These are phyloP conservation scores for Papio anubis DNA, from an alignment of 2,113 vertebrate genomes.

Conservation along the genomic window DNA sequence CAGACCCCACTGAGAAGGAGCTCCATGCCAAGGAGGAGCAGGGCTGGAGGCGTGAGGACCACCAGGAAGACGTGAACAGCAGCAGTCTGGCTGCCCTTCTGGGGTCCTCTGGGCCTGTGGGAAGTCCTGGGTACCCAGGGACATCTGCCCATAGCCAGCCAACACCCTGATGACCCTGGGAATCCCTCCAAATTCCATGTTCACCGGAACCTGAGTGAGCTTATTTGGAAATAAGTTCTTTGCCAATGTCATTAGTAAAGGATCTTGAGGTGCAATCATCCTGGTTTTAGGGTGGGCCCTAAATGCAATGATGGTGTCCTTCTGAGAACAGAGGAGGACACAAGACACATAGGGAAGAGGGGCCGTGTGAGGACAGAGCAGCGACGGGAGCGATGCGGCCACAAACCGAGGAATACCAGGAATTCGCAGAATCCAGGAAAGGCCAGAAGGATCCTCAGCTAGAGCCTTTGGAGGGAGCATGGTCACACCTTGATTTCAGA, in stretches of 20 bases:
- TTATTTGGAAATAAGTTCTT: not conserved
- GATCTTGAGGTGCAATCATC: not conserved
- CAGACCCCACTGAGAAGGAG: not conserved
- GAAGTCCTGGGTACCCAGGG: not conserved
- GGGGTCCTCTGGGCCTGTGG: no score
- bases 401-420: not conserved
- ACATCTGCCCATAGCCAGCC: not conserved
- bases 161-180: not conserved
- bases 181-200: not conserved
- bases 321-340: not conserved
- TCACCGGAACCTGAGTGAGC: not conserved
- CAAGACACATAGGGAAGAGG: not conserved
- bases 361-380: fast-evolving
- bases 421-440: not conserved
- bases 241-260: not conserved
- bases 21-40: no score
- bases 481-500: not conserved
- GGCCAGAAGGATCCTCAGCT: not conserved
- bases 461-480: fast-evolving
- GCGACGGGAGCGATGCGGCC: fast-evolving
- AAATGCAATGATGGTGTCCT: not conserved
- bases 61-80: fast-evolving
- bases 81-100: not conserved
- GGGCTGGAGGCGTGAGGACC: fast-evolving
- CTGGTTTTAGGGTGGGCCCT: not conserved